Conservation (phyloP, 1,140 invertebrate species). For the Ctenoplectra terminalis region DNA sequence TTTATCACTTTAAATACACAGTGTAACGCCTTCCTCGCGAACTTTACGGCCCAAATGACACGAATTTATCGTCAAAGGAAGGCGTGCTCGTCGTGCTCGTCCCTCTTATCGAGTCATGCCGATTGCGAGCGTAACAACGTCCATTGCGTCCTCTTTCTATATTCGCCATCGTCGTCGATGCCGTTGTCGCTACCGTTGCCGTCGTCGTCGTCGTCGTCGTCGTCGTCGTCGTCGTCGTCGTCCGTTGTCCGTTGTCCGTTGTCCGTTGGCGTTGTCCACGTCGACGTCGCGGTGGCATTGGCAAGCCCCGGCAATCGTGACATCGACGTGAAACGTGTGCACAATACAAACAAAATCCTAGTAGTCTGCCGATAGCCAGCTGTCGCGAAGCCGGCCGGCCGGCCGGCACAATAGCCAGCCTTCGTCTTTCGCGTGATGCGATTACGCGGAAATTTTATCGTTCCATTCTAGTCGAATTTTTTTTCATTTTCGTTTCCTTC, state of each 20-base stretch:
- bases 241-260: slow-evolving; percentile 12
- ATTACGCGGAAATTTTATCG: slow-evolving; percentile 26
- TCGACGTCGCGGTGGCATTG: slow-evolving; percentile 35
- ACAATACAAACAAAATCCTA: slow-evolving; percentile 51
- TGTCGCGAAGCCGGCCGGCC: slow-evolving; percentile 67
- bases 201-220: slow-evolving; percentile 15
- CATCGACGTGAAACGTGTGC: slow-evolving; percentile 34
- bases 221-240: slow-evolving; percentile 29
- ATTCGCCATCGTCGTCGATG: slow-evolving; percentile 28
- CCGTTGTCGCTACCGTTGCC: slow-evolving; percentile 10
- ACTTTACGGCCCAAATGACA: neutral
- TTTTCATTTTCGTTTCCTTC: too few species aligned
- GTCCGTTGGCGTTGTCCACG: too few species aligned
- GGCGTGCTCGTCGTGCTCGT: slow-evolving; percentile 26
- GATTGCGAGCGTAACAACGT: slow-evolving; percentile 34
- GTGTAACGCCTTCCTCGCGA: slow-evolving; percentile 8
- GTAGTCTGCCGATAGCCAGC: slow-evolving; percentile 48
- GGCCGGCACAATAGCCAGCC: slow-evolving; percentile 29
- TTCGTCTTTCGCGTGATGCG: slow-evolving; percentile 5
- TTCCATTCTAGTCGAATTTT: neutral
- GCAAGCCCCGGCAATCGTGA: slow-evolving; percentile 24
- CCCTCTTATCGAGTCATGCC: slow-evolving; percentile 25
- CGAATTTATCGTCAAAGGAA: slow-evolving; percentile 33
- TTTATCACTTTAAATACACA: slow-evolving; percentile 15
- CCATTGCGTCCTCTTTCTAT: slow-evolving; percentile 29